A percentile compares a stretch with the other conserved stretches of the same genome.
Conservation (phyloP, 2,888 invertebrate species). For the Temnothorax rugatulus region DNA sequence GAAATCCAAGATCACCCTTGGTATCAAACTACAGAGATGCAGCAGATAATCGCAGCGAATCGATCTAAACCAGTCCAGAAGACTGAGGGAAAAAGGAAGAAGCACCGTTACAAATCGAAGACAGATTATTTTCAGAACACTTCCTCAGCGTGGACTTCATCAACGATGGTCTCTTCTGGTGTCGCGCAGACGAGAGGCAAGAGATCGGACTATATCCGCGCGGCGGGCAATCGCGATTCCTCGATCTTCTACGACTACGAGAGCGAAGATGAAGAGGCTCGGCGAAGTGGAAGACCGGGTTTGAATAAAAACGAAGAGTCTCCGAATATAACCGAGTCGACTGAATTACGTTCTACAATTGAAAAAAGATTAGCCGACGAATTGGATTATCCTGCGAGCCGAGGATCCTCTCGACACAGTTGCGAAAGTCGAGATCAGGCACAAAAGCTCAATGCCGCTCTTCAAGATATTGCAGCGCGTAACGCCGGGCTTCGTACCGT, state of each 20-base stretch:
- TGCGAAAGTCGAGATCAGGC: slow-evolving; percentile 10
- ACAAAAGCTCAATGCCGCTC: slow-evolving; percentile 30
- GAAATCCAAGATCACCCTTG: slow-evolving; percentile 22
- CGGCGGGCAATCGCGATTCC: background rate
- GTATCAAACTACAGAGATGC: slow-evolving; percentile 33
- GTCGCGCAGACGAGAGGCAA: slow-evolving; percentile 15
- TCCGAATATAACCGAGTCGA: background rate
- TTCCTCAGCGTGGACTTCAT: slow-evolving; percentile 1
- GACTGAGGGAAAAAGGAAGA: background rate
- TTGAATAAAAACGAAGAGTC: slow-evolving; percentile 24
- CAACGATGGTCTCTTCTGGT: background rate
- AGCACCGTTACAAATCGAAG: background rate
- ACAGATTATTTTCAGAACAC: background rate
- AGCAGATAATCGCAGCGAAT: slow-evolving; percentile 27
- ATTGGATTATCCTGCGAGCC: slow-evolving; percentile 32
- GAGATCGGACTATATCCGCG: slow-evolving; percentile 26
- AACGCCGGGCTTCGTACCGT: background rate
- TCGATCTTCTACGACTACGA: slow-evolving; percentile 24
- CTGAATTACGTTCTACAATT: slow-evolving; percentile 36
- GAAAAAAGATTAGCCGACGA: slow-evolving; percentile 42
- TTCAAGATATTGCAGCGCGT: background rate
- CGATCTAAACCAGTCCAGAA: background rate
- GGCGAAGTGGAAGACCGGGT: slow-evolving; percentile 1
- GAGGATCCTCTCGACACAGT: slow-evolving; percentile 8
- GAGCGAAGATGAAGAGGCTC: background rate